phyloP scores from a whole-genome alignment of 2,888 invertebrate genomes.

The Idaea straminata region DNA sequence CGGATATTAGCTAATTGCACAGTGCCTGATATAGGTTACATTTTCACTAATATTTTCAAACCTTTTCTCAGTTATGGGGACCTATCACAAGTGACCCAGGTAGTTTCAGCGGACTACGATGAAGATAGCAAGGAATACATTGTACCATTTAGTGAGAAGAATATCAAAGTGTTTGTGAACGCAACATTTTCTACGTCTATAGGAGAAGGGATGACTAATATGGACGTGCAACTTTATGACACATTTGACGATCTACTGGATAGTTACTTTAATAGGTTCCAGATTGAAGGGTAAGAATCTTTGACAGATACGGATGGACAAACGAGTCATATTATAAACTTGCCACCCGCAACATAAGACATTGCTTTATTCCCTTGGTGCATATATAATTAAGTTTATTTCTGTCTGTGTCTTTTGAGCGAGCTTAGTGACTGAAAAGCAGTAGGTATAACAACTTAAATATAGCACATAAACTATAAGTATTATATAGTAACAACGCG shows the following conservation, averaged over 20 bases:
- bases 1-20: too few species aligned
- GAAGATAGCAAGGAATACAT: slow-evolving; percentile 81
- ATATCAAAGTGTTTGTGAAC: slow-evolving; percentile 67
- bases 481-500: too few species aligned
- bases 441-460: too few species aligned
- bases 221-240: slow-evolving; percentile 93
- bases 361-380: too few species aligned
- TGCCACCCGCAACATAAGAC: too few species aligned
- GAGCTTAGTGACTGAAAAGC: not conserved
- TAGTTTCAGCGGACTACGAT: slow-evolving; percentile 88
- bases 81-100: slow-evolving; percentile 88
- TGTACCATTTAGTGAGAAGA: slow-evolving; percentile 83
- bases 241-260: slow-evolving; percentile 88
- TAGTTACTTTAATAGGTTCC: slow-evolving; percentile 91
- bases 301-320: not conserved
- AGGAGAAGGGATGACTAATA: slow-evolving; percentile 86
- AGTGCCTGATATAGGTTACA: too few species aligned
- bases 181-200: slow-evolving; percentile 47
- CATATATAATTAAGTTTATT: too few species aligned
- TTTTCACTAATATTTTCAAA: not conserved
- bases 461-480: too few species aligned
- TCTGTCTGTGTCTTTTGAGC: too few species aligned
- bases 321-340: too few species aligned
- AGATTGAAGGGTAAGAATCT: slow-evolving; percentile 84
- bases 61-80: slow-evolving; percentile 82